These are phyloP conservation scores for Streblospio benedicti DNA, from an alignment of 1,140 invertebrate genomes.

Conservation along the genomic window DNA sequence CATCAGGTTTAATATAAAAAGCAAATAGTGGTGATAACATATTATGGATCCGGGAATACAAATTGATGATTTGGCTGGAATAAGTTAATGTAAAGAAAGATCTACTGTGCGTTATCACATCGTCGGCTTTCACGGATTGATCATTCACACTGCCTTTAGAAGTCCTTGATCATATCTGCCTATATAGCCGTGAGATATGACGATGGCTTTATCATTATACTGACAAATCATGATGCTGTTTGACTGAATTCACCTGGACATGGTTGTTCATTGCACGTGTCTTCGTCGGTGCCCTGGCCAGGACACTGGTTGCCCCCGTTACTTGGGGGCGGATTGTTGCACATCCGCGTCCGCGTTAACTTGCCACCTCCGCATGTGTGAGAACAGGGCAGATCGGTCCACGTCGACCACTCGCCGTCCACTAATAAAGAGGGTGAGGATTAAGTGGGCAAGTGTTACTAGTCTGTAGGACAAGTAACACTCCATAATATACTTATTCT, in stretches of 20 bases:
- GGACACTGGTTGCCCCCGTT: conserved; percentile 58
- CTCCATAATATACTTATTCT: too few relatives aligned
- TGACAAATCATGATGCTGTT: too few relatives aligned
- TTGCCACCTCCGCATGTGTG: too few relatives aligned
- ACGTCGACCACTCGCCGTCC: conserved; percentile 3
- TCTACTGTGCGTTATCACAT: conserved; percentile 54
- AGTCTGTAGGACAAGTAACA: too few relatives aligned
- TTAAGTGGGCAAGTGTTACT: too few relatives aligned
- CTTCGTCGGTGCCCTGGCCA: conserved; percentile 11
- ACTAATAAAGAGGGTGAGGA: conserved; percentile 1
- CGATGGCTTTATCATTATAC: too few relatives aligned
- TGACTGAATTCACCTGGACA: conserved; percentile 26
- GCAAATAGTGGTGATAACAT: conserved; percentile 27
- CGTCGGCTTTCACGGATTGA: too few relatives aligned
- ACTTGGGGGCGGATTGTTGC: conserved; percentile 56
- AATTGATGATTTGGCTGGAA: too few relatives aligned
- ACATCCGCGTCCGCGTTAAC: conserved; percentile 47
- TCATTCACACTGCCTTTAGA: too few relatives aligned
- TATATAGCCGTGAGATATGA: too few relatives aligned
- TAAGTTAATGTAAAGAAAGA: too few relatives aligned
- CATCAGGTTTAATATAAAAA: conserved; percentile 1
- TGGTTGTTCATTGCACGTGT: conserved; percentile 26
- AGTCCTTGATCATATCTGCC: too few relatives aligned
- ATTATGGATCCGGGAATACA: conserved; percentile 16
- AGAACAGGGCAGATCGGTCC: conserved; percentile 3